Base-by-base conservation (phyloP, 2,888 invertebrate genomes). In the Ryuthela nishihirai region DNA sequence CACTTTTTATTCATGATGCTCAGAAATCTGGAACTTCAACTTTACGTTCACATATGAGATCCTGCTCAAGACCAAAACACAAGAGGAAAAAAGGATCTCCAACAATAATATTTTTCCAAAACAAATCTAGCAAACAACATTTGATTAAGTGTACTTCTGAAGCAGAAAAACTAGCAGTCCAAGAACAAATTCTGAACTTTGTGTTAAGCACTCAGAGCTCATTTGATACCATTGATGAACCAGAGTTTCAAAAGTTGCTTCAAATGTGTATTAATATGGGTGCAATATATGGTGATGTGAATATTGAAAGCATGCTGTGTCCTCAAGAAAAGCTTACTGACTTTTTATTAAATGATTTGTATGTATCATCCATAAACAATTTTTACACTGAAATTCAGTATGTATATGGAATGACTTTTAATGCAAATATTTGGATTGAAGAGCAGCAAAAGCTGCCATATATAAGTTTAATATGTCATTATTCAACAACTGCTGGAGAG, bases 301-400 rank as follows among this genome's bases (percentile, higher is more conserved):
- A 59, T 43, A 25, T 59, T 2, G 58, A 59, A 21, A 53, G 53
- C 29, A 34, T 59, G 12, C 35, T 59, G 12, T 59, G 58, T 23
- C 49, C 58, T 3, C 49, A 49, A 5, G 49, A 49, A n/a, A 59
- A 49, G 15, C 38, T 59, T 4, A 46, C 58, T 3, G 46, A 45
- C 35, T 47, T 59, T 24, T 41, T 59, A 9, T 21, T 59, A 5
- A 53, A 59, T 23, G 58, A 53, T 23, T 43, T 59, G 20, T 59
- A 59, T 45, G 39, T 53, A 4, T 24, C 53, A 2, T 41, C 58
- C 4, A 29, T 59, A 2, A 59, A 59, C 39, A 36, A 35, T 18
- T 59, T 59, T 35, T 59, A 59, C 36, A 59, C 58, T 9, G 53
- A 59, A 23, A 53, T 59, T 39, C 58, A 59, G 24, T 52, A 53